Conservation (phyloP, 2,797 vertebrate genomes). For the Sebastes umbrosus region DNA sequence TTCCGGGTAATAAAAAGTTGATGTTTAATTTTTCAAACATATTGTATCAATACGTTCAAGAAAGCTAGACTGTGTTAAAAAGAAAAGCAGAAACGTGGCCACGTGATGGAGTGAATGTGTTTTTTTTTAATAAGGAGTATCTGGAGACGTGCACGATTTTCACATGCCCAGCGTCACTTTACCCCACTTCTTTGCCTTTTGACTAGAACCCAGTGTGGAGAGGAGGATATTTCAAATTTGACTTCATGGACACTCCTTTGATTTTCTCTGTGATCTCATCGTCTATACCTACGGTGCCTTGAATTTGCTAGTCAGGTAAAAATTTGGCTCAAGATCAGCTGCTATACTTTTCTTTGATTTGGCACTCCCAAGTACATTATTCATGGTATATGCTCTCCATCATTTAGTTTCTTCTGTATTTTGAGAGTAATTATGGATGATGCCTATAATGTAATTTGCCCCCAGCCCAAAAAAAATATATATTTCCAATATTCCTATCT, state of each 20-base stretch:
- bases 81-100: not conserved
- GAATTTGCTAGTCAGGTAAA: slow-evolving; percentile 5
- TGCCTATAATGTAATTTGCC: not conserved
- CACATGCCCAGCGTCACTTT: not conserved
- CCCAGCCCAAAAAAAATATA: not conserved
- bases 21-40: not conserved
- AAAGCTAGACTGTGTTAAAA: not conserved
- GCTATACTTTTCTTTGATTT: not conserved
- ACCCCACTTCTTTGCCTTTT: not conserved
- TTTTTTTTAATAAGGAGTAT: not conserved
- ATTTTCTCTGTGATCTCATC: not conserved
- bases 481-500: not conserved
- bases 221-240: not conserved
- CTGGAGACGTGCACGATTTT: not conserved
- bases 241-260: not conserved
- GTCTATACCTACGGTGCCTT: slow-evolving; percentile 46
- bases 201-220: not conserved
- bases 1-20: not conserved
- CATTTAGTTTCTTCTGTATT: not conserved
- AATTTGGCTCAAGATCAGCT: not conserved
- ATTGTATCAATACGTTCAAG: not conserved
- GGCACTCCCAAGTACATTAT: not conserved
- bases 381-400: not conserved
- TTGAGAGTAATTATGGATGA: not conserved
- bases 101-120: not conserved